Evolutionary conservation across 2,888 invertebrate species (phyloP), one percentile per base, ranked within the genome.

Genomic region (Sabatieria punctata): DNA sequence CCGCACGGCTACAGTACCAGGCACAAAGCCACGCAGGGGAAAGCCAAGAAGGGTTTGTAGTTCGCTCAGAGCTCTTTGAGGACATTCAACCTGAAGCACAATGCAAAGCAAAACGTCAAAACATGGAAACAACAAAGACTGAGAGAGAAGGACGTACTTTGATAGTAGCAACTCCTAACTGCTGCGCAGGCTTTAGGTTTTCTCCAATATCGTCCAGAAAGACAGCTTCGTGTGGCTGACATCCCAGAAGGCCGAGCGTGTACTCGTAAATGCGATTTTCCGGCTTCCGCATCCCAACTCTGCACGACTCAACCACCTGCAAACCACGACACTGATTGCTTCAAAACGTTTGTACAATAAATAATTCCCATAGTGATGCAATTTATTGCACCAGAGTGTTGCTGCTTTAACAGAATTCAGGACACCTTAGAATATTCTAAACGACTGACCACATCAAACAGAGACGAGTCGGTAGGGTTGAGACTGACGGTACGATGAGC

Each of bases 201-300:
- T 52, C 48, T 3, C 68, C 69, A 24, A 70, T 54, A 50, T 70
- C 70, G 53, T 70, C 70, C 4, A 70, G 57, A 51, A 70, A 70
- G 2, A 68, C 54, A 4, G 60, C 54, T 43, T 66, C 59, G 41
- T 59, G 52, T 11, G 65, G 61, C 2, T 47, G 40, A 13, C 62
- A 51, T 2, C 53, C 49, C 11, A 67, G 55, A 47, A 59, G 48
- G 2, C 61, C 52, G 23, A 67, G 55, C 35, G 61, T 62, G 30
- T 59, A 49, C 24, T 61, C 49, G 52, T 65, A 70, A 36, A 69
- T 68, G 40, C 54, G 53, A 1, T 55, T 54, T 30, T 70, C 65
- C 4, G 70, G 70, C 51, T 70, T 71, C 22, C 68, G 55, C 49
- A 65, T 54, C n/a, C 64, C 61, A 22, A 66, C 61, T 27, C 59